Evolutionary conservation across 2,113 vertebrate genomes (phyloP).

Genomic region (Verasper variegatus): DNA sequence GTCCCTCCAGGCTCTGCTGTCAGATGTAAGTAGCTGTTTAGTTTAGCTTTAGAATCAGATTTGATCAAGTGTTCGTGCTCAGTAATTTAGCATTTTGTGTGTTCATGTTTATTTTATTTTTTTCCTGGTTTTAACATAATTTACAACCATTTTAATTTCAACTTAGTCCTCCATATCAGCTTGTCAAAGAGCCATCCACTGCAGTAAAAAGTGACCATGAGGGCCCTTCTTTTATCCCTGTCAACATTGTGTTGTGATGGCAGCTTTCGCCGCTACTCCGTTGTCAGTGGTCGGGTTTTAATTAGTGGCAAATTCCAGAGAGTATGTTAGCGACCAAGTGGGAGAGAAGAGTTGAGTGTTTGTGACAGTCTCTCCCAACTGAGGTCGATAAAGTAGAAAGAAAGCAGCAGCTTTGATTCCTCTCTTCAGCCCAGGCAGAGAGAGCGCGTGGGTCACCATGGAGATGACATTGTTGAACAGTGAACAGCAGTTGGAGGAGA

Average conservation of each 20-base stretch:
- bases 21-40: constrained; percentile 53
- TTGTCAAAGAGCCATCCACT: constrained; percentile 13
- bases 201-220: constrained; percentile 20
- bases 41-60: constrained; percentile 14
- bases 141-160: neutral
- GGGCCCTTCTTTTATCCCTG: constrained; percentile 27
- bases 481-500: constrained; percentile 36
- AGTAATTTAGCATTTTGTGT: neutral
- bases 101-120: neutral
- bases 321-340: constrained; percentile 55
- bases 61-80: neutral
- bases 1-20: constrained; percentile 28
- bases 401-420: constrained; percentile 52
- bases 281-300: constrained; percentile 62
- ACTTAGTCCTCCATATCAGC: no score
- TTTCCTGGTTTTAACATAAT: neutral
- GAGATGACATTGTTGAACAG: constrained; percentile 55
- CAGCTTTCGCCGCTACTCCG: constrained; percentile 28
- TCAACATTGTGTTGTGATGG: constrained; percentile 46
- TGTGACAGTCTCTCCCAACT: constrained; percentile 56
- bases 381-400: constrained; percentile 53
- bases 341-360: constrained; percentile 44
- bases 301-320: constrained; percentile 72
- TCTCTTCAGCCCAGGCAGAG: constrained; percentile 43
- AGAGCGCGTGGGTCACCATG: constrained; percentile 59